Conservation (phyloP, 2,797 vertebrate genomes). For the Rhabdomys pumilio region DNA sequence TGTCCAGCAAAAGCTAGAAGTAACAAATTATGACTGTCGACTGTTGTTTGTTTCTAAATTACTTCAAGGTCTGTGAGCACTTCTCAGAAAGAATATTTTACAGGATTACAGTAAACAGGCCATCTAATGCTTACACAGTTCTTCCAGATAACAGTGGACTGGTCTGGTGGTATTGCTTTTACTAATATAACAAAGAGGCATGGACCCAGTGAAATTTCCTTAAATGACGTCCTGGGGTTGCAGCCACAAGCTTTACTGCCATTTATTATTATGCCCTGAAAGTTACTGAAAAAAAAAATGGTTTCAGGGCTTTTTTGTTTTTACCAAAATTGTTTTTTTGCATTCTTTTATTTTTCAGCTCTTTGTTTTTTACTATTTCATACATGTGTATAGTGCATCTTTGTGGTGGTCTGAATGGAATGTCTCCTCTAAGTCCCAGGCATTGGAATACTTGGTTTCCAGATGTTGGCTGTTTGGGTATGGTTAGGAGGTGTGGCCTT, state of each 20-base stretch:
- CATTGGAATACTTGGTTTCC: not conserved
- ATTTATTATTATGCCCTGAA: not conserved
- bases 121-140: not conserved
- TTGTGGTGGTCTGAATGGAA: not conserved
- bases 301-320: not conserved
- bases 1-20: slow-evolving; percentile 58
- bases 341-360: not conserved
- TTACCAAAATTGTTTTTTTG: not conserved
- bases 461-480: too few relatives aligned
- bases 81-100: slow-evolving; percentile 63
- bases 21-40: slow-evolving; percentile 50
- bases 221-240: not conserved
- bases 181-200: not conserved
- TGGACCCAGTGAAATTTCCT: not conserved
- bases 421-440: too few relatives aligned
- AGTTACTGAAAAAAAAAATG: not conserved
- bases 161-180: not conserved
- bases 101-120: slow-evolving; percentile 37
- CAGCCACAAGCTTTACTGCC: not conserved
- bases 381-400: not conserved
- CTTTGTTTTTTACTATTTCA: not conserved
- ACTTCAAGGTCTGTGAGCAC: slow-evolving; percentile 35
- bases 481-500: not conserved
- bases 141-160: not conserved
- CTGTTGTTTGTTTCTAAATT: slow-evolving; percentile 68